Percentiles rank a stretch among this genome's conserved stretches.
These are phyloP conservation scores for Mustelus asterias DNA, from an alignment of 2,113 vertebrate species.

Conservation along the genomic window DNA sequence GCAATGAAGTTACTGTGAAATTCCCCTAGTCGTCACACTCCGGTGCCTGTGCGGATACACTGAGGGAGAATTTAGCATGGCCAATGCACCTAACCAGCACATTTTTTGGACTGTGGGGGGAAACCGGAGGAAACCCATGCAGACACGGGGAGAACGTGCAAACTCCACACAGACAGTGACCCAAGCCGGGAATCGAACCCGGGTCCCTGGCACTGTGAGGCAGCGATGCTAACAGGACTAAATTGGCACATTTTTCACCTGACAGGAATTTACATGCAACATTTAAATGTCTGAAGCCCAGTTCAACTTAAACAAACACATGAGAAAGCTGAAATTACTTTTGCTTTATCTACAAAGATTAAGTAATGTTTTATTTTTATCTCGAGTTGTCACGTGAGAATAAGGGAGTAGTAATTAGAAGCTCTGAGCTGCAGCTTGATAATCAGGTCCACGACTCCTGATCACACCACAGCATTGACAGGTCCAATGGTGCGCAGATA, in stretches of 20 bases:
- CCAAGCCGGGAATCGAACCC: no score
- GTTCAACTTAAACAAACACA: neutral
- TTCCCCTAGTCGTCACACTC: no score
- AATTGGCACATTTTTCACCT: neutral
- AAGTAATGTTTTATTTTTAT: constrained; percentile 17
- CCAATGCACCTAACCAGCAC: no score
- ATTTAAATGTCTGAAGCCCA: neutral
- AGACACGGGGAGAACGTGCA: no score
- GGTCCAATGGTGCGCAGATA: neutral
- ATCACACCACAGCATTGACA: neutral
- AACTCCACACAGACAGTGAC: no score
- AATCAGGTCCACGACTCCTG: neutral
- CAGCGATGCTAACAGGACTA: no score
- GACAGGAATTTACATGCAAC: neutral
- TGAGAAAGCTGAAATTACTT: neutral
- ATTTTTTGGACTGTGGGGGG: no score
- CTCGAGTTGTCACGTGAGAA: constrained; percentile 2
- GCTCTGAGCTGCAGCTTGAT: neutral
- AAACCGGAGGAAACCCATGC: no score
- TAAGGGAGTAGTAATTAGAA: constrained; percentile 12
- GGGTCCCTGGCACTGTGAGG: no score
- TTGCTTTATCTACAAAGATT: neutral
- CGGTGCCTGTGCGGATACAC: no score
- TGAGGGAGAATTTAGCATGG: no score
- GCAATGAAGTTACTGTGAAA: no score